Evolutionary conservation across 2,113 vertebrate genomes (phyloP).

Genomic region (Halichoeres trimaculatus): DNA sequence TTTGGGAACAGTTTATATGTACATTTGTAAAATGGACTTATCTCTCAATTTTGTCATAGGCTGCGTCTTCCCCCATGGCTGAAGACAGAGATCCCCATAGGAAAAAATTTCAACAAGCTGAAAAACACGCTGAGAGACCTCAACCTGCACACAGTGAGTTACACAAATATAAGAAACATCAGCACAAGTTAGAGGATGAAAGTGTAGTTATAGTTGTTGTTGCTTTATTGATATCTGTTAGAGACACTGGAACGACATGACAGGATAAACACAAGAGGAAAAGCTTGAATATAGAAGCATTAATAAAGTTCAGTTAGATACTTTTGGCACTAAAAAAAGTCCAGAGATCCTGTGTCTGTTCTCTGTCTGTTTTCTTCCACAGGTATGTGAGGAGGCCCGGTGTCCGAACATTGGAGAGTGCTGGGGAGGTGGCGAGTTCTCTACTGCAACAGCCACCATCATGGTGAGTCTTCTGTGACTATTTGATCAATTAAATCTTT

Average conservation of each 20-base stretch:
- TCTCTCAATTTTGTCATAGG: slow-evolving; percentile 75
- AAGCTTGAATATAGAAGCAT: too few relatives aligned
- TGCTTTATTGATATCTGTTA: too few relatives aligned
- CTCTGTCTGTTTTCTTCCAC: slow-evolving; percentile 17
- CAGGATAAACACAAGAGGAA: too few relatives aligned
- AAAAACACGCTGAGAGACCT: slow-evolving; percentile 94
- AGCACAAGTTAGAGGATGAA: too few relatives aligned
- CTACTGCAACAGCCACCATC: slow-evolving; percentile 96
- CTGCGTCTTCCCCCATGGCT: slow-evolving; percentile 95
- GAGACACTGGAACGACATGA: too few relatives aligned
- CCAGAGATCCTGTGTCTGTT: too few relatives aligned
- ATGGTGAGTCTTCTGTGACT: slow-evolving; percentile 87
- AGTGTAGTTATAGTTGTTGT: too few relatives aligned
- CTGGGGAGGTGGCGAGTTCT: slow-evolving; percentile 95
- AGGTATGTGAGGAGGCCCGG: slow-evolving; percentile 98
- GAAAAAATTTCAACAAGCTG: slow-evolving; percentile 94
- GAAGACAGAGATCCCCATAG: slow-evolving; percentile 96
- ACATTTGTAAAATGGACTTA: neutral
- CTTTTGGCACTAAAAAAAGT: too few relatives aligned
- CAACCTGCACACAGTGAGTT: slow-evolving; percentile 94
- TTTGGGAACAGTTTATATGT: neutral
- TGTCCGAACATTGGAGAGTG: slow-evolving; percentile 99
- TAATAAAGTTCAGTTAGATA: too few relatives aligned
- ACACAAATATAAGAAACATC: neutral
- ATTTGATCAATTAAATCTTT: neutral